Percentiles rank a stretch among this genome's conserved stretches.
Conservation (phyloP, 2,888 invertebrate species). For the Tachina lurida region DNA sequence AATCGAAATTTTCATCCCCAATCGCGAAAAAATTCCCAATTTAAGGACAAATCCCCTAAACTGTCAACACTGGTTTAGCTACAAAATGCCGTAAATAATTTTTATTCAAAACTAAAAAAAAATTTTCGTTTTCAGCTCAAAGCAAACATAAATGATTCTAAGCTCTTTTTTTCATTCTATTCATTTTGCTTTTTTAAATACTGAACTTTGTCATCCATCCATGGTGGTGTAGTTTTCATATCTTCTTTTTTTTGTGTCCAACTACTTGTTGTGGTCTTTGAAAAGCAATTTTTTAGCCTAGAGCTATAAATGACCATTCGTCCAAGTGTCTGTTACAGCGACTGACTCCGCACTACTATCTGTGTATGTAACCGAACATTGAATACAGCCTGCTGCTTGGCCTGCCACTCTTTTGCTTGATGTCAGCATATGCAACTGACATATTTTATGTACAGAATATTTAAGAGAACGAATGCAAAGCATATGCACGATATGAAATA, state of each 20-base stretch:
- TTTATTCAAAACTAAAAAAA: slow-evolving; percentile 26
- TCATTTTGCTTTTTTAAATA: neutral
- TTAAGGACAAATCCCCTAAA: too few relatives aligned
- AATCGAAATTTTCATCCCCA: too few relatives aligned
- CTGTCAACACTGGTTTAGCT: too few relatives aligned
- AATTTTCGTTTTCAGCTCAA: slow-evolving; percentile 21
- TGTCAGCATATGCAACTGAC: slow-evolving; percentile 68
- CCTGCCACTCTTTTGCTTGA: slow-evolving; percentile 64
- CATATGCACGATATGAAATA: slow-evolving; percentile 32
- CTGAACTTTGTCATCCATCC: slow-evolving; percentile 53
- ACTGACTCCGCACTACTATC: neutral
- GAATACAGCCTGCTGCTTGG: slow-evolving; percentile 34
- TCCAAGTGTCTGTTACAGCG: slow-evolving; percentile 30
- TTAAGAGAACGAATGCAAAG: slow-evolving; percentile 60
- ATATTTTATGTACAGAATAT: slow-evolving; percentile 66
- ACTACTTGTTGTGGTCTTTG: slow-evolving; percentile 59
- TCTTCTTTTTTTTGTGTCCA: slow-evolving; percentile 19
- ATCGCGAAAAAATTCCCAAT: too few relatives aligned
- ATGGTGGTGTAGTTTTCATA: neutral
- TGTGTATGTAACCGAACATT: slow-evolving; percentile 18
- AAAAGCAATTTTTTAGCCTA: slow-evolving; percentile 45
- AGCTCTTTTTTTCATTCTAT: slow-evolving; percentile 19
- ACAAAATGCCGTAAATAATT: slow-evolving; percentile 61
- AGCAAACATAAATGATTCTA: slow-evolving; percentile 44
- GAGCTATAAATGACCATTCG: slow-evolving; percentile 52